Percentiles rank a stretch among this genome's conserved stretches.
Evolutionary conservation across 2,113 vertebrate genomes (phyloP).

Genomic region (Triplophysa dalaica): DNA sequence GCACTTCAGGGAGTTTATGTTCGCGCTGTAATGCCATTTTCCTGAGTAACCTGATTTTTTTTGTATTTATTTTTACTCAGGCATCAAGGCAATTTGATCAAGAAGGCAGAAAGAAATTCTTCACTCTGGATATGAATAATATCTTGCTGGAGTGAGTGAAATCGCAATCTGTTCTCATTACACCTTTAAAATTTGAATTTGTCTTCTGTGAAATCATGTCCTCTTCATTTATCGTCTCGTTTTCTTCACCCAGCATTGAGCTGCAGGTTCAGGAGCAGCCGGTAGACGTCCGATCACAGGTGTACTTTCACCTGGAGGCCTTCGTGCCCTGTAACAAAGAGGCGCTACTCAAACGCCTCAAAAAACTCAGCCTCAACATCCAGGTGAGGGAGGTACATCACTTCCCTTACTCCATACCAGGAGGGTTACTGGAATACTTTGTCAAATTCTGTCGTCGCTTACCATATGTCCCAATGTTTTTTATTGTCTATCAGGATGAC

Average conservation of each 20-base stretch:
- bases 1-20: conserved; percentile 22
- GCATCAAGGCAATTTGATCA: conserved; percentile 88
- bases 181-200: not conserved
- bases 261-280: conserved; percentile 84
- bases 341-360: conserved; percentile 83
- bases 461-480: not conserved
- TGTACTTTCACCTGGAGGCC: conserved; percentile 84
- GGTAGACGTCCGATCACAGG: conserved; percentile 71
- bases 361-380: conserved; percentile 85
- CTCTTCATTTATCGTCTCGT: not conserved
- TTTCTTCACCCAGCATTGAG: conserved; percentile 75
- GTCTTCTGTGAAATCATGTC: not conserved
- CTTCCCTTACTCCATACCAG: too few relatives aligned
- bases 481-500: conserved; percentile 73
- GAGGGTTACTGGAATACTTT: too few relatives aligned
- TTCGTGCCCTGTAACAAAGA: conserved; percentile 88
- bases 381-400: conserved; percentile 71
- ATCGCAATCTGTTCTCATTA: conserved; percentile 32
- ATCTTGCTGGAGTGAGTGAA: conserved; percentile 89
- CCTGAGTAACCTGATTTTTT: not conserved
- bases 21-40: not conserved
- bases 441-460: too few relatives aligned
- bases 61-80: conserved; percentile 59
- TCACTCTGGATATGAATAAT: conserved; percentile 90
- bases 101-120: conserved; percentile 91